Percentiles rank a stretch among this genome's conserved stretches.
phyloP scores from a whole-genome alignment of 2,797 vertebrate species.

The Lepidocolaptes lacrymiger region DNA sequence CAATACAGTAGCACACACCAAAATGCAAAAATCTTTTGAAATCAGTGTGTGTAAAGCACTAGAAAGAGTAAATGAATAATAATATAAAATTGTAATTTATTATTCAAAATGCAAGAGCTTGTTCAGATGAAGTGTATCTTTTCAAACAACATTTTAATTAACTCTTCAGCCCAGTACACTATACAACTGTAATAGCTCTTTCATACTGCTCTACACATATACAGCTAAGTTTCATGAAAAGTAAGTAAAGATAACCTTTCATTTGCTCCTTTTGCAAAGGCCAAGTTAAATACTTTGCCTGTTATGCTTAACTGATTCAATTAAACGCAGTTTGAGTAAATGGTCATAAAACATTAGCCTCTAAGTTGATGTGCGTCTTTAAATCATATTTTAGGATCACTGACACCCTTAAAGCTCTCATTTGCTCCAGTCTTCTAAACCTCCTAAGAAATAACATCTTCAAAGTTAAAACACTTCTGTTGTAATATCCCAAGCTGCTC shows the following conservation, averaged over 20 bases:
- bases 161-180: background rate
- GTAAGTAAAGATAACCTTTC: background rate
- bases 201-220: background rate
- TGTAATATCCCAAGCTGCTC: background rate
- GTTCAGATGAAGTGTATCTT: conserved; percentile 4
- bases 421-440: background rate
- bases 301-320: background rate
- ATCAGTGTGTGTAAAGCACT: background rate
- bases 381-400: background rate
- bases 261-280: background rate
- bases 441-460: background rate
- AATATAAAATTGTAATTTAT: background rate
- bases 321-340: background rate
- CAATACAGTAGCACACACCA: background rate
- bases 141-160: conserved; percentile 31
- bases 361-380: background rate
- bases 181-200: background rate
- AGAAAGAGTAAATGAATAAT: background rate
- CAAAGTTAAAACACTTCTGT: background rate
- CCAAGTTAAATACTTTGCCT: background rate
- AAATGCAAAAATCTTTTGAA: background rate
- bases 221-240: background rate
- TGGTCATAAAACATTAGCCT: background rate
- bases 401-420: background rate
- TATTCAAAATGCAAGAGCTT: background rate